Evolutionary conservation across 2,797 vertebrate genomes (phyloP).

Genomic region (Helostoma temminkii): DNA sequence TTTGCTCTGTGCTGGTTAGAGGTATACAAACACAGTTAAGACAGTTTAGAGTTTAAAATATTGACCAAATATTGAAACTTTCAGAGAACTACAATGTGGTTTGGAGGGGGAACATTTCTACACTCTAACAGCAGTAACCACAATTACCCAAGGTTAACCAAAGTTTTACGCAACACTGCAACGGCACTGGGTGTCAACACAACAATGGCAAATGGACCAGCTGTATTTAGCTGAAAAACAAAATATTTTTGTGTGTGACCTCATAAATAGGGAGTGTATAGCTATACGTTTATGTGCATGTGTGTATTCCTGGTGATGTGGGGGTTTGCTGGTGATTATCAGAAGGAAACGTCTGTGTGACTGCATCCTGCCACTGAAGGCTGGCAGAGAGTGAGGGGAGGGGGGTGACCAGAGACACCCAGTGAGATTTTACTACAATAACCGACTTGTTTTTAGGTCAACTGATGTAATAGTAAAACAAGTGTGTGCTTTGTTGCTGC

Average conservation of each 20-base stretch:
- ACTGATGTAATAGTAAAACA: conserved; percentile 49
- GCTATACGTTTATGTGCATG: conserved; percentile 49
- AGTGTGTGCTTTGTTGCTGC: conserved; percentile 15
- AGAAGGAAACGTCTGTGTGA: conserved; percentile 76
- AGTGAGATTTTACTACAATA: conserved; percentile 55
- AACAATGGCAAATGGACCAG: conserved; percentile 19
- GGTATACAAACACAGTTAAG: not conserved
- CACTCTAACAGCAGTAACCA: conserved; percentile 29
- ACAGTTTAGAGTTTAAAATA: not conserved
- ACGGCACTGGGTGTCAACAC: conserved; percentile 13
- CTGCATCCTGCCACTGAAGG: conserved; percentile 73
- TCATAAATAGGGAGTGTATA: conserved; percentile 43
- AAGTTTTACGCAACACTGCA: conserved; percentile 32
- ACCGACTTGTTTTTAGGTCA: conserved; percentile 55
- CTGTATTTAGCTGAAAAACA: conserved; percentile 39
- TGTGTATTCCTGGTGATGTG: conserved; percentile 35
- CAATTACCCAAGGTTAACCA: conserved; percentile 18
- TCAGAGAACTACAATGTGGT: conserved; percentile 2
- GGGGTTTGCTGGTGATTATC: conserved; percentile 62
- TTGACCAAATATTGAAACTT: conserved; percentile 3
- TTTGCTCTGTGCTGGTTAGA: not conserved
- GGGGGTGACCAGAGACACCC: conserved; percentile 35
- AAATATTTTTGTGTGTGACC: conserved; percentile 41
- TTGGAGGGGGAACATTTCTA: not conserved
- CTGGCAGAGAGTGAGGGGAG: conserved; percentile 49